phyloP scores from a whole-genome alignment of 2,113 vertebrate species.

The Cynocephalus volans region DNA sequence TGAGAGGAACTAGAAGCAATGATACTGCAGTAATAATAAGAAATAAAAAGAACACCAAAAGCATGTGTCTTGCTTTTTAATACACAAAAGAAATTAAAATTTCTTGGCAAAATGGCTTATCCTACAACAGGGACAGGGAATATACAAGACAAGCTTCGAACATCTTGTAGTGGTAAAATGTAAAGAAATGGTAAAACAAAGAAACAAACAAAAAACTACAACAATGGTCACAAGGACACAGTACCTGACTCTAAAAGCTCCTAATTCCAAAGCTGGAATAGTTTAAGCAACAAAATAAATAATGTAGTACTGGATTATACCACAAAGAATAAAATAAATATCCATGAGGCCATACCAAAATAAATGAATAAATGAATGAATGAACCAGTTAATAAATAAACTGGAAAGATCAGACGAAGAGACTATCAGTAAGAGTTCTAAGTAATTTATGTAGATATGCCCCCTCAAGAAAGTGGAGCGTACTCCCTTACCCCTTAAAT shows the following conservation, averaged over 20 bases:
- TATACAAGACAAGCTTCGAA: neutral
- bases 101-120: neutral
- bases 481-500: neutral
- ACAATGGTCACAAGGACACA: neutral
- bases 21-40: neutral
- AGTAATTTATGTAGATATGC: neutral
- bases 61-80: neutral
- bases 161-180: neutral
- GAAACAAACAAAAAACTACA: neutral
- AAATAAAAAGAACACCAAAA: neutral
- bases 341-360: neutral
- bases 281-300: neutral
- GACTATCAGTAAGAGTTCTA: neutral
- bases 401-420: neutral
- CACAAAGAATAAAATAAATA: neutral
- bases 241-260: neutral
- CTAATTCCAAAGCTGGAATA: neutral
- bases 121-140: neutral
- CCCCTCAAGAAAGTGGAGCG: fast-evolving
- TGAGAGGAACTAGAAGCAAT: neutral
- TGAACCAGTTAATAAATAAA: neutral
- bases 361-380: neutral
- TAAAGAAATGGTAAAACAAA: neutral
- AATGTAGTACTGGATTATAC: neutral
- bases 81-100: neutral